phyloP scores from a whole-genome alignment of 2,797 vertebrate species.

The Coregonus sp. region DNA sequence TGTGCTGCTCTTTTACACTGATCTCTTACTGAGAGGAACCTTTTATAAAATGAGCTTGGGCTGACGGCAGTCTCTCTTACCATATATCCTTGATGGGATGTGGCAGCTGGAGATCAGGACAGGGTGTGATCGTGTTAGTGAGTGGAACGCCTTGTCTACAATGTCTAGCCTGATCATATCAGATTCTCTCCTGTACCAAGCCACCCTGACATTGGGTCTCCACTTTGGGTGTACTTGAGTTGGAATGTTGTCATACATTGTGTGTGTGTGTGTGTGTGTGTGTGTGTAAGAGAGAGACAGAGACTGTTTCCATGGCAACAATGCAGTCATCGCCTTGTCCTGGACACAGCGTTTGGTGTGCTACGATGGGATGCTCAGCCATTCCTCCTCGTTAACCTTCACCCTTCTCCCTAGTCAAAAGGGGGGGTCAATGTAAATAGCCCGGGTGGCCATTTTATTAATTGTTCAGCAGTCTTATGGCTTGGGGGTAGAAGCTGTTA shows the following conservation, averaged over 20 bases:
- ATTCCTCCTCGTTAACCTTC: slow-evolving; percentile 41
- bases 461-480: no score
- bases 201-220: neutral
- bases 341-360: neutral
- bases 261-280: neutral
- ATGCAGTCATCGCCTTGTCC: slow-evolving; percentile 15
- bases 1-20: neutral
- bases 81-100: neutral
- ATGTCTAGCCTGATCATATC: neutral
- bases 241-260: neutral
- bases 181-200: neutral
- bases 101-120: neutral
- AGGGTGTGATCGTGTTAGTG: neutral
- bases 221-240: neutral
- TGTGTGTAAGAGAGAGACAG: neutral
- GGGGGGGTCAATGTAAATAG: no score
- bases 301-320: slow-evolving; percentile 50
- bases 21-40: neutral
- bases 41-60: neutral
- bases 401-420: slow-evolving; percentile 7
- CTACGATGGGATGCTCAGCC: slow-evolving; percentile 34
- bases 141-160: neutral
- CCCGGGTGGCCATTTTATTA: no score
- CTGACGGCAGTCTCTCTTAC: neutral
- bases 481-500: no score